Evolutionary conservation across 2,888 invertebrate species (phyloP).

Genomic region (Lepas anatifera): DNA sequence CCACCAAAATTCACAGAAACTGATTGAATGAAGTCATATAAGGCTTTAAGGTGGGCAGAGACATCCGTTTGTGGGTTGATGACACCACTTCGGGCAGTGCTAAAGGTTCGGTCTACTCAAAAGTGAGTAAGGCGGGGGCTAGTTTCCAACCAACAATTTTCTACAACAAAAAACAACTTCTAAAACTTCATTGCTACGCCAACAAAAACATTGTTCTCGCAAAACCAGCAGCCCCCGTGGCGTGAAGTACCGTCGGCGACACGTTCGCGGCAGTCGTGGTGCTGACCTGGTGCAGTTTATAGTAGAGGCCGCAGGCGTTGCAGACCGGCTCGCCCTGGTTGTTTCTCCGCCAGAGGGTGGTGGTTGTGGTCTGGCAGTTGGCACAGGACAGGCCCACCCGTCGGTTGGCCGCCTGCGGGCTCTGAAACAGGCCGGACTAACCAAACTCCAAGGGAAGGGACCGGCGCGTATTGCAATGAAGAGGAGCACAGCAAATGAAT

Average conservation of each 20-base stretch:
- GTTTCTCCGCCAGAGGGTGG: slow-evolving; percentile 36
- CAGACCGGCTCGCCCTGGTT: slow-evolving; percentile 44
- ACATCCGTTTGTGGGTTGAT: slow-evolving; percentile 32
- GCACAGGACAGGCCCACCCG: slow-evolving; percentile 36
- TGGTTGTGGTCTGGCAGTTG: slow-evolving; percentile 35
- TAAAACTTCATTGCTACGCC: too few species aligned
- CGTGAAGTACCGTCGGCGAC: too few species aligned
- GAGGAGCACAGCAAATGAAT: too few species aligned
- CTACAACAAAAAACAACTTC: too few species aligned
- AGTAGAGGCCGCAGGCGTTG: slow-evolving; percentile 48
- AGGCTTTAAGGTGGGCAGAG: slow-evolving; percentile 46
- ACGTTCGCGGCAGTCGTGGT: too few species aligned
- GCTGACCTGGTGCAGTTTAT: slow-evolving; percentile 43
- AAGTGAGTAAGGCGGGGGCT: neutral
- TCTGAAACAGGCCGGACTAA: neutral
- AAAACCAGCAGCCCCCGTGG: too few species aligned
- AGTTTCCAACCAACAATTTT: too few species aligned
- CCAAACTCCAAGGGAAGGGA: neutral
- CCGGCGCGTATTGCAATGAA: too few species aligned
- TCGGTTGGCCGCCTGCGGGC: slow-evolving; percentile 32
- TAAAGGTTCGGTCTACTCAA: neutral
- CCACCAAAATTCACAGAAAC: slow-evolving; percentile 29
- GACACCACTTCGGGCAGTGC: neutral
- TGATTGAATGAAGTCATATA: slow-evolving; percentile 46
- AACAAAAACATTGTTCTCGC: too few species aligned